Conservation (phyloP, 2,797 vertebrate species). For the Sebastes miniatus region DNA sequence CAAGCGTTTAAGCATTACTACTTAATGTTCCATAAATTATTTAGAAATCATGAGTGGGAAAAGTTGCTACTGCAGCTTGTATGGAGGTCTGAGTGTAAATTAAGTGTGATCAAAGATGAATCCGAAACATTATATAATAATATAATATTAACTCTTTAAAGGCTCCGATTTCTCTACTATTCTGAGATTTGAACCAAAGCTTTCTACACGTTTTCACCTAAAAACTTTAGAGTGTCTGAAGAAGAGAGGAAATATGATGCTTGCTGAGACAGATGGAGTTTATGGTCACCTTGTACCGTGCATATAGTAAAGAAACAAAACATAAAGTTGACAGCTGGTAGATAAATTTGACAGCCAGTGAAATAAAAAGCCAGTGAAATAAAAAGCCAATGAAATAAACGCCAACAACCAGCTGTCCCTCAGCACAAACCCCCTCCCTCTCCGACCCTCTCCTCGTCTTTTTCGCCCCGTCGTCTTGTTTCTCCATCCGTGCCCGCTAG, state of each 20-base stretch:
- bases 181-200: neutral
- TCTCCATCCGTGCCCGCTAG: conserved; percentile 13
- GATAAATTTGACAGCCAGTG: conserved; percentile 54
- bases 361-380: conserved; percentile 52
- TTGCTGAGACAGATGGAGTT: conserved; percentile 50
- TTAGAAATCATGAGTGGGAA: neutral
- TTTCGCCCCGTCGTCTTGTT: neutral
- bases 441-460: neutral
- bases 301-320: conserved; percentile 56
- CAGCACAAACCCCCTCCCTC: neutral
- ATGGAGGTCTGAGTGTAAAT: conserved; percentile 1
- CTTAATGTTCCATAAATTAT: conserved; percentile 44
- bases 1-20: conserved; percentile 21
- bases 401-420: conserved; percentile 35
- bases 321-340: conserved; percentile 60
- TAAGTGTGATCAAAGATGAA: neutral
- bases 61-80: neutral
- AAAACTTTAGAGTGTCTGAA: neutral
- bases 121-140: neutral
- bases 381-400: conserved; percentile 38
- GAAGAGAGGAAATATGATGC: neutral
- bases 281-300: conserved; percentile 44
- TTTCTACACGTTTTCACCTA: neutral
- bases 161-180: neutral
- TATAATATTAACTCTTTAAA: neutral